Evolutionary conservation across 2,113 vertebrate genomes (phyloP).

Genomic region (Willisornis vidua): DNA sequence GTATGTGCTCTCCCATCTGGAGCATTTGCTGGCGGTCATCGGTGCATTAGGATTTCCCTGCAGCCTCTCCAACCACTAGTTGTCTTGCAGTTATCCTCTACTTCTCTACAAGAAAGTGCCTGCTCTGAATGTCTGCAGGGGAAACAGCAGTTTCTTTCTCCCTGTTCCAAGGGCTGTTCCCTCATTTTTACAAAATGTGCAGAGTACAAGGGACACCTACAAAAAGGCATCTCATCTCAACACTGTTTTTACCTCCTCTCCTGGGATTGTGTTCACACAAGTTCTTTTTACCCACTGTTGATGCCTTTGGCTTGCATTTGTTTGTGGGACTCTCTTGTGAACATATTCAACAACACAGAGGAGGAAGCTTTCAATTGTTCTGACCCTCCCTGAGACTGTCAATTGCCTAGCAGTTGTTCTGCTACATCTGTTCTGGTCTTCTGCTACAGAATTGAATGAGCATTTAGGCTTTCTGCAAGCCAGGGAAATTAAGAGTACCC

Average conservation of each 20-base stretch:
- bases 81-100: neutral
- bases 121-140: neutral
- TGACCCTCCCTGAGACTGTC: neutral
- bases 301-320: neutral
- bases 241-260: neutral
- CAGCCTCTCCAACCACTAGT: neutral
- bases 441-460: neutral
- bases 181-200: neutral
- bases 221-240: neutral
- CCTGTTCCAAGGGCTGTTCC: neutral
- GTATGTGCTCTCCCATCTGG: neutral
- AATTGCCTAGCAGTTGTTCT: neutral
- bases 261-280: neutral
- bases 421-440: neutral
- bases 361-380: constrained; percentile 1
- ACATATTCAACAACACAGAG: neutral
- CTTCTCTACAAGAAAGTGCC: neutral
- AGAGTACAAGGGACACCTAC: neutral
- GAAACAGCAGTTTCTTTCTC: neutral
- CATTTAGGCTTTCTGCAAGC: neutral
- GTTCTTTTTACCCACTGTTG: neutral
- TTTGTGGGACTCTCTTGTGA: neutral
- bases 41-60: neutral
- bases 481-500: neutral
- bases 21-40: neutral